Evolutionary conservation across 2,797 vertebrate species (phyloP).

Genomic region (Acipenser oxyrinchus): DNA sequence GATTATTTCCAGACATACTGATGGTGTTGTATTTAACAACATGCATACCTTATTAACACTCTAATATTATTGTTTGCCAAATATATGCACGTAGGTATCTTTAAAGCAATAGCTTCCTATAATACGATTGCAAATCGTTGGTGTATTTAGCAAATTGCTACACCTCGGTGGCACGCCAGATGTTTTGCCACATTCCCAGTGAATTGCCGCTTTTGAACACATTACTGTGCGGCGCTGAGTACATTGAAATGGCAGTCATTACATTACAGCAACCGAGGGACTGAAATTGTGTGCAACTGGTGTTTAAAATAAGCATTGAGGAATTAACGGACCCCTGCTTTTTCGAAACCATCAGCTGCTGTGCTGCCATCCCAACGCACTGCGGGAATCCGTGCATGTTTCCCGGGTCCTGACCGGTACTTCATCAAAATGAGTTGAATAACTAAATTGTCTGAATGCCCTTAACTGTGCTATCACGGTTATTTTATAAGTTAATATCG

Average conservation of each 20-base stretch:
- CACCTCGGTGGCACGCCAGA: slow-evolving; percentile 57
- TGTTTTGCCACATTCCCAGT: slow-evolving; percentile 67
- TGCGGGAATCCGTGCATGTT: slow-evolving; percentile 41
- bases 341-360: slow-evolving; percentile 74
- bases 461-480: slow-evolving; percentile 28
- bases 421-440: no score
- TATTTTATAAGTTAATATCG: slow-evolving; percentile 38
- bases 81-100: no score
- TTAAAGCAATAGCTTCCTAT: no score
- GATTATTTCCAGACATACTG: no score
- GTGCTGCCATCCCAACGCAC: slow-evolving; percentile 65
- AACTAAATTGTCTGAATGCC: not conserved
- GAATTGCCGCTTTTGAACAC: slow-evolving; percentile 69
- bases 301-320: slow-evolving; percentile 67
- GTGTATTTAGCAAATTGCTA: no score
- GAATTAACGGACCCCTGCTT: slow-evolving; percentile 69
- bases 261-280: slow-evolving; percentile 55
- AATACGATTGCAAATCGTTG: no score
- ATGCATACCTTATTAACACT: no score
- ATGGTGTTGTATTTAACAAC: no score
- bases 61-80: no score
- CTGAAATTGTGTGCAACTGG: slow-evolving; percentile 22
- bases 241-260: slow-evolving; percentile 79
- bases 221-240: slow-evolving; percentile 70
- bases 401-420: slow-evolving; percentile 10